phyloP scores from a whole-genome alignment of 2,113 vertebrate species.

The Rhipidura dahli region DNA sequence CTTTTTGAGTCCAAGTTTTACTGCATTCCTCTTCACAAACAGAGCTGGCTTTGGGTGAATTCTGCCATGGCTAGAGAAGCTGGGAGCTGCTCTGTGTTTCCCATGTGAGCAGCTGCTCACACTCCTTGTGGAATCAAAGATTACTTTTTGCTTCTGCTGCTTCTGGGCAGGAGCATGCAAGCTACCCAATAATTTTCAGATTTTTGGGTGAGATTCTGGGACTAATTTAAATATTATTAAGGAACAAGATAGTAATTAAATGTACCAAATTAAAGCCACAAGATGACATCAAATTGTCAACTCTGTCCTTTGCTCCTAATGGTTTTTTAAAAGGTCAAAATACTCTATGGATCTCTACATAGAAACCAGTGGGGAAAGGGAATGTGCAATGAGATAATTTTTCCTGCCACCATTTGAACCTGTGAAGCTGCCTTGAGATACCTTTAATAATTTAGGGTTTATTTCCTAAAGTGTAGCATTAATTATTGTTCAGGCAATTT shows the following conservation, averaged over 20 bases:
- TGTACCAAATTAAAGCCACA: background rate
- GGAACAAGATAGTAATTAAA: background rate
- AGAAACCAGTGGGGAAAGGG: background rate
- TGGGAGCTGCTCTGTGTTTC: background rate
- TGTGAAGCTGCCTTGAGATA: background rate
- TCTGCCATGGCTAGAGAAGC: background rate
- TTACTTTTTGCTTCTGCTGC: background rate
- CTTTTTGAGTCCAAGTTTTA: background rate
- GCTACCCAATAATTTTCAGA: background rate
- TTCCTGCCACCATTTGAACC: background rate
- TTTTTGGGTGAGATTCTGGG: background rate
- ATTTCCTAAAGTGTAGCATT: background rate
- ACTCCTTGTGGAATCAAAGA: background rate
- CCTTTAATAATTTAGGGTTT: background rate
- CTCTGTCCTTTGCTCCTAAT: background rate
- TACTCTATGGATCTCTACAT: background rate
- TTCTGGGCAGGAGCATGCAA: background rate
- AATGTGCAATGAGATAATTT: background rate
- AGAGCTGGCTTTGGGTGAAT: background rate
- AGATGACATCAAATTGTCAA: constrained; percentile 26
- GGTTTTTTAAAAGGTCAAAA: background rate
- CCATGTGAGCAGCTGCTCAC: background rate
- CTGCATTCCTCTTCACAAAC: background rate
- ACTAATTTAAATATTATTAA: background rate
- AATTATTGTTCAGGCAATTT: background rate